phyloP scores from a whole-genome alignment of 2,797 vertebrate species.

The Malacoraja senta region DNA sequence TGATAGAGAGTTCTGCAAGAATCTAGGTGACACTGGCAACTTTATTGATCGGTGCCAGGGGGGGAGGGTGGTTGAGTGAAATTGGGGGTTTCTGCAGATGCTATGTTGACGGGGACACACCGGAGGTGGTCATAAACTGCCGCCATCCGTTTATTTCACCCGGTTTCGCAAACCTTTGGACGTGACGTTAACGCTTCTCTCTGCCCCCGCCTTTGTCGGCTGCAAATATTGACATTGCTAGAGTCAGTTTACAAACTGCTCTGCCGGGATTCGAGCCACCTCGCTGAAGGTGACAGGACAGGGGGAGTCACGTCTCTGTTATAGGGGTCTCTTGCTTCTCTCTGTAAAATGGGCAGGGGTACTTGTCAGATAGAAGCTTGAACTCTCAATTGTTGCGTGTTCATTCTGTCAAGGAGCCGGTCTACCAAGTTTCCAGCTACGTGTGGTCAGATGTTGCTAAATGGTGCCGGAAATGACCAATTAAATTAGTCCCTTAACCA shows the following conservation, averaged over 20 bases:
- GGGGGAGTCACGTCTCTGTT: too few relatives aligned
- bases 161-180: not conserved
- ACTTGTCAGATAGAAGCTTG: not conserved
- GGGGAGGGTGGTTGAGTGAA: too few relatives aligned
- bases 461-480: not conserved
- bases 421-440: not conserved
- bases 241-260: not conserved
- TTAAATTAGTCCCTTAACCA: not conserved
- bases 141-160: not conserved
- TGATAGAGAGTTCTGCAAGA: too few relatives aligned
- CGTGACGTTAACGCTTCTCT: not conserved
- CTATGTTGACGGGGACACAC: too few relatives aligned
- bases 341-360: not conserved
- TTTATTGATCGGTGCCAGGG: not conserved
- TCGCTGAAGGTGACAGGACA: not conserved
- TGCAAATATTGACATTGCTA: not conserved
- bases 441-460: not conserved
- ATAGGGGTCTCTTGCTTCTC: not conserved
- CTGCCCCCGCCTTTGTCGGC: not conserved
- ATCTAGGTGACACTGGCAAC: not conserved
- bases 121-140: too few relatives aligned
- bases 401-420: not conserved
- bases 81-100: too few relatives aligned
- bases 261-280: not conserved
- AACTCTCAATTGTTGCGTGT: not conserved